Base-by-base conservation (phyloP, 2,797 vertebrate species). In the Microchirus variegatus region DNA sequence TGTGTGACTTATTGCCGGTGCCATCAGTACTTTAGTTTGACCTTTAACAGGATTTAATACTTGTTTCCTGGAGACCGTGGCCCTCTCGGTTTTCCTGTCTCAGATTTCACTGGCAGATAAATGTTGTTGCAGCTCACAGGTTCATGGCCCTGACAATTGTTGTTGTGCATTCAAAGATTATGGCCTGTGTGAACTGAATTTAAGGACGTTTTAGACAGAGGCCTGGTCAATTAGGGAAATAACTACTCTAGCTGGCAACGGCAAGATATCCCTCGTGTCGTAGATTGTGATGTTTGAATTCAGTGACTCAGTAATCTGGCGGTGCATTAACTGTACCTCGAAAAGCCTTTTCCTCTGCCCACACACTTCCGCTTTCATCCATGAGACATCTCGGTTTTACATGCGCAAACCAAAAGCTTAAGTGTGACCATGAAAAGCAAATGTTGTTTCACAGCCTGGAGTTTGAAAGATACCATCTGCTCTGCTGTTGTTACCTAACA, bases 381-480 rank as follows among this genome's bases (percentile, higher is more conserved):
- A 38, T 79, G 77, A 85, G 35, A 72, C 78, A 73, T 43, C 51
- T 67, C 56, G 43, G 44, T 49, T 79, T 74, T 46, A 53, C 48
- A 61, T 43, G 48, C 53, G 43, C 57, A 59, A 59, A 75, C 12
- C 46, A 47, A 67, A 75, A 35, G 16, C 63, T 60, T 22, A 73
- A 80, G 72, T 73, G 70, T 79, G 63, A 78, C 79, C 64, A 54
- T 67, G 57, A 68, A 64, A 60, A 73, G 59, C 56, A 72, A 71
- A 70, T 57, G 3, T 73, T 73, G 60, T 67, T 70, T 68, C 45
- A 50, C 54, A 63, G 65, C 69, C 58, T 51, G 37, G 41, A 61
- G 66, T 49, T 49, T 77, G 61, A 77, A 52, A 80, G 78, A 89
- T 86, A 83, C 59, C 75, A 89, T 86, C 85, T 83, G 70, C 61